phyloP scores from a whole-genome alignment of 2,113 vertebrate species.

The Micronycteris hirsuta region DNA sequence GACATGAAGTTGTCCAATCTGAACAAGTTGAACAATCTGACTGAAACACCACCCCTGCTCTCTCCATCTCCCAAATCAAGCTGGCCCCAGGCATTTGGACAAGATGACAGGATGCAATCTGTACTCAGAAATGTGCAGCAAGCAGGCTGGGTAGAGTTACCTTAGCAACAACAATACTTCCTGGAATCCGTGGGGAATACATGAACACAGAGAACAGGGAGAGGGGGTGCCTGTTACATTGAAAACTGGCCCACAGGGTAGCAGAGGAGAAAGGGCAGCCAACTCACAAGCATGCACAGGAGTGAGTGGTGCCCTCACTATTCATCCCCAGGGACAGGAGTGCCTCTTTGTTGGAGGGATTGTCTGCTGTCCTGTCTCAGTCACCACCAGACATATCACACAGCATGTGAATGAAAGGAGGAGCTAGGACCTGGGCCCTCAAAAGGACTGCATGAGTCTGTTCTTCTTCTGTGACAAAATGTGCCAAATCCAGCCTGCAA shows the following conservation, averaged over 20 bases:
- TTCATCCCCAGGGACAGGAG: neutral
- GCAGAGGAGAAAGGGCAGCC: neutral
- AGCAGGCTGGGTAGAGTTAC: constrained; percentile 8
- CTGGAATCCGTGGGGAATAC: neutral
- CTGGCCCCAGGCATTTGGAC: neutral
- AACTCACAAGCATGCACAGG: fast-evolving
- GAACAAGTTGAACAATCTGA: neutral
- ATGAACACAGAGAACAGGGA: neutral
- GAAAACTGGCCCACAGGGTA: neutral
- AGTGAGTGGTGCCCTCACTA: neutral
- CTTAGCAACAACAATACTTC: constrained; percentile 22
- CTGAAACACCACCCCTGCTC: neutral
- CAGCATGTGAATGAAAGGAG: neutral
- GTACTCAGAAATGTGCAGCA: neutral
- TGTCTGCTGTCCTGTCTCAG: neutral
- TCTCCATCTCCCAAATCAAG: neutral
- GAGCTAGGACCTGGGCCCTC: neutral
- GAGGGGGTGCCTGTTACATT: neutral
- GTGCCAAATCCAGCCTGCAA: neutral
- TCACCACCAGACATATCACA: neutral
- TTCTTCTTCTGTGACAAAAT: neutral
- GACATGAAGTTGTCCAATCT: neutral
- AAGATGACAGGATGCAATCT: constrained; percentile 1
- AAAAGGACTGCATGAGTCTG: neutral
- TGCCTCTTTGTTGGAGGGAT: neutral